phyloP scores from a whole-genome alignment of 2,113 vertebrate genomes.

The Platysternon megacephalum region DNA sequence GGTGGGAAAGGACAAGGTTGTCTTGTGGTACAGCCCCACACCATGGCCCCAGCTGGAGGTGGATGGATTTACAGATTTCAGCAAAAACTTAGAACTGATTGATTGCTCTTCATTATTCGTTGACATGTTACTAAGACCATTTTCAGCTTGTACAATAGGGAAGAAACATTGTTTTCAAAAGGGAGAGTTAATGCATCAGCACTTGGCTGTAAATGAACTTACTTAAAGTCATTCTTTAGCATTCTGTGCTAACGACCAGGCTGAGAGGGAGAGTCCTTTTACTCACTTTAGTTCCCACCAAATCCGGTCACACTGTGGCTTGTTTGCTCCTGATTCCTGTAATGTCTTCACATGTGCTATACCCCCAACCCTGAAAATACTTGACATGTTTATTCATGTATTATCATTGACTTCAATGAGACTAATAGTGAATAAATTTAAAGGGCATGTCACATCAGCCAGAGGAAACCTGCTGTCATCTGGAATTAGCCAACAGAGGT shows the following conservation, averaged over 20 bases:
- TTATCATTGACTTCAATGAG: neutral
- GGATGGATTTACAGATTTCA: slow-evolving; percentile 15
- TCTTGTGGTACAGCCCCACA: neutral
- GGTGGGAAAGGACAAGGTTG: neutral
- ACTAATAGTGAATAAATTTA: neutral
- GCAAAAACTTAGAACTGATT: neutral
- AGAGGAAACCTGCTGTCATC: neutral
- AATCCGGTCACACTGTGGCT: neutral
- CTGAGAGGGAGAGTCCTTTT: rapidly evolving
- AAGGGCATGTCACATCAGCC: neutral
- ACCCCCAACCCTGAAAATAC: neutral
- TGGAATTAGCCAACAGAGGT: neutral
- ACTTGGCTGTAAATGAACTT: neutral
- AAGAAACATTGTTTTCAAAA: neutral
- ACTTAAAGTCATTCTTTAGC: neutral
- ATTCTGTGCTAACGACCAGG: neutral
- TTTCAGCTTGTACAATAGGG: neutral
- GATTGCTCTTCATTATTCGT: neutral
- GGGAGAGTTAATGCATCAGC: neutral
- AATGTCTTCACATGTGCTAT: neutral
- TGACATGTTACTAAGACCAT: neutral
- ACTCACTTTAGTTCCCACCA: neutral
- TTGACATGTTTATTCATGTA: neutral
- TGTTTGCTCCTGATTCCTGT: neutral
- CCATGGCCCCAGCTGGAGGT: neutral